These are phyloP conservation scores for Holotrichia oblita DNA, from an alignment of 1,140 invertebrate genomes.

Conservation along the genomic window DNA sequence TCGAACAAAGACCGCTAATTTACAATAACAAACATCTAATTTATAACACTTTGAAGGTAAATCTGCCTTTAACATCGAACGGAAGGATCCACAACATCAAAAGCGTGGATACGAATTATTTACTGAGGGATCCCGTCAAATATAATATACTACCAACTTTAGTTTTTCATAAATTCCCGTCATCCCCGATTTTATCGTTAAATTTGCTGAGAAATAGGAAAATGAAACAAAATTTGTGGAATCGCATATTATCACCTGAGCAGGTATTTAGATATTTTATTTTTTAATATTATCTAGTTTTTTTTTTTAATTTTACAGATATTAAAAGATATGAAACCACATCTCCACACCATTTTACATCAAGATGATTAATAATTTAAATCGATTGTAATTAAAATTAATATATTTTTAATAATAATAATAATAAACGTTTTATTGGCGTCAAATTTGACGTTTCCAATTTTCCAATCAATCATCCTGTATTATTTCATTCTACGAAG, in stretches of 20 bases:
- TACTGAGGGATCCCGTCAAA: slow-evolving; percentile 22
- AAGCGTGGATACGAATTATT: slow-evolving; percentile 8
- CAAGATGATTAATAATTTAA: not conserved
- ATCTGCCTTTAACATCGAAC: too few relatives aligned
- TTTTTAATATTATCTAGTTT: not conserved
- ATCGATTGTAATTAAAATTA: too few relatives aligned
- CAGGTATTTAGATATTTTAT: too few relatives aligned
- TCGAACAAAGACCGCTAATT: not conserved
- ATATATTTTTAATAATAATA: too few relatives aligned
- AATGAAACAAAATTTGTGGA: not conserved
- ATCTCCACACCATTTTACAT: not conserved
- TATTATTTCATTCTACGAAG: too few relatives aligned
- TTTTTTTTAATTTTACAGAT: too few relatives aligned
- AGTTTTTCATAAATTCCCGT: slow-evolving; percentile 1
- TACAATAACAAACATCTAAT: slow-evolving; percentile 26
- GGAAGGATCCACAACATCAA: not conserved
- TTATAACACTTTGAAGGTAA: slow-evolving; percentile 20
- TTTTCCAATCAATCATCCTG: too few relatives aligned
- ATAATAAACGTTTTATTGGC: too few relatives aligned
- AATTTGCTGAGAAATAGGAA: not conserved
- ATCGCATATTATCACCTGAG: not conserved
- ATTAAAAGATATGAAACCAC: slow-evolving; percentile 9
- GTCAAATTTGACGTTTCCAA: too few relatives aligned
- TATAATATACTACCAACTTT: not conserved
- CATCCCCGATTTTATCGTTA: not conserved